Percentiles rank a stretch among this genome's conserved stretches.
Evolutionary conservation across 2,888 invertebrate species (phyloP).

Genomic region (Pseudococcus jackbeardsleyi): DNA sequence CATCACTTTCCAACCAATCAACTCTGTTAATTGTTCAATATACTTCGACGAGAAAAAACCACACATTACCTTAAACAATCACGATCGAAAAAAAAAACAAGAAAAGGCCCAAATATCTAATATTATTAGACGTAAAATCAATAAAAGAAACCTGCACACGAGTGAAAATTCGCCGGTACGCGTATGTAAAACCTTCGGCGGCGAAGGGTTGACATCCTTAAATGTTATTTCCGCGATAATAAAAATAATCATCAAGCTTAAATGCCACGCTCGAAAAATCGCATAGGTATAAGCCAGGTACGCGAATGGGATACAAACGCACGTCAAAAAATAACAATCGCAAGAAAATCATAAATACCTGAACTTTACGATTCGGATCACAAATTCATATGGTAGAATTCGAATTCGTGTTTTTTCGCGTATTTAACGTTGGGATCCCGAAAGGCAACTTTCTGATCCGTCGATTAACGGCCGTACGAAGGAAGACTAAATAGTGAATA

Average conservation of each 20-base stretch:
- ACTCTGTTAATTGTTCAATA: background rate
- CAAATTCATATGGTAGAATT: background rate
- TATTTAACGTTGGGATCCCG: background rate
- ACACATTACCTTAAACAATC: background rate
- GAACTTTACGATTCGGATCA: background rate
- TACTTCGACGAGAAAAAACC: background rate
- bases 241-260: slow-evolving; percentile 19
- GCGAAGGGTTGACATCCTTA: slow-evolving; percentile 15
- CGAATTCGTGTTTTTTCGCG: slow-evolving; percentile 27
- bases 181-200: background rate
- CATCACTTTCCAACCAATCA: no score
- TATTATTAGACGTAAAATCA: slow-evolving; percentile 13
- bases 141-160: slow-evolving; percentile 25
- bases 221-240: slow-evolving; percentile 32
- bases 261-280: slow-evolving; percentile 39
- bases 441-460: slow-evolving; percentile 21
- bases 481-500: slow-evolving; percentile 60
- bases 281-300: background rate
- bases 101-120: background rate
- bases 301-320: background rate
- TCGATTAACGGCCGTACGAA: slow-evolving; percentile 56
- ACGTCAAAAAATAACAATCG: slow-evolving; percentile 5
- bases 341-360: slow-evolving; percentile 50
- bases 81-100: background rate
- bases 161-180: slow-evolving; percentile 6